Evolutionary conservation across 64 coral and sea anemone genomes (phyloP).

Genomic region (Stichodactyla mertensii): DNA sequence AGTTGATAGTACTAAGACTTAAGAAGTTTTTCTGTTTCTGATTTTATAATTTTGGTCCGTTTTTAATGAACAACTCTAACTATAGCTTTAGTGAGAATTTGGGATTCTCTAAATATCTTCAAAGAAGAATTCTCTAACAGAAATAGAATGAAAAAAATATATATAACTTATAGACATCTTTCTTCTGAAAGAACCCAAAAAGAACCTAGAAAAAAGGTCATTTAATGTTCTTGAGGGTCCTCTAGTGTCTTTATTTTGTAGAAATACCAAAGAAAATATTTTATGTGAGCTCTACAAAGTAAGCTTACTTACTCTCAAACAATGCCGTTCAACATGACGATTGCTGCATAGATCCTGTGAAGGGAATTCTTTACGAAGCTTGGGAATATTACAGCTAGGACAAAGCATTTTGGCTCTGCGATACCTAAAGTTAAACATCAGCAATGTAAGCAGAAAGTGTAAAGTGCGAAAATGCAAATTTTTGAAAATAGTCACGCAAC

Average conservation of each 20-base stretch:
- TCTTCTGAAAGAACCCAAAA: no score
- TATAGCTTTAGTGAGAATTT: not conserved
- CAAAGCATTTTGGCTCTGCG: not conserved
- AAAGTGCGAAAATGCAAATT: no score
- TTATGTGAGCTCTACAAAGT: not conserved
- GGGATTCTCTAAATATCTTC: no score
- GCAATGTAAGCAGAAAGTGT: no score
- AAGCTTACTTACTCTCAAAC: conserved; percentile 3
- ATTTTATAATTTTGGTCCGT: not conserved
- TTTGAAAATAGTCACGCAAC: no score
- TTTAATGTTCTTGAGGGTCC: no score
- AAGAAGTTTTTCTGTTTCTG: not conserved
- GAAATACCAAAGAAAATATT: not conserved
- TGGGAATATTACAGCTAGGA: not conserved
- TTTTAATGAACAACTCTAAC: not conserved
- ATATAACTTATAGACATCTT: no score
- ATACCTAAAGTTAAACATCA: not conserved
- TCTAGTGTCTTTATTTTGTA: no score
- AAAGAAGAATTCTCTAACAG: no score
- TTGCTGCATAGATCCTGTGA: not conserved
- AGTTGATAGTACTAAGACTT: not conserved
- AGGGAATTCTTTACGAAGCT: conserved; percentile 10
- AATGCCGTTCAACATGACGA: not conserved
- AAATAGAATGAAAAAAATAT: no score
- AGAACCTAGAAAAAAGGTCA: no score